Percentiles rank a stretch among this genome's conserved stretches.
These are phyloP conservation scores for Puffinus mauretanicus DNA, from an alignment of 2,113 vertebrate species.

Conservation along the genomic window DNA sequence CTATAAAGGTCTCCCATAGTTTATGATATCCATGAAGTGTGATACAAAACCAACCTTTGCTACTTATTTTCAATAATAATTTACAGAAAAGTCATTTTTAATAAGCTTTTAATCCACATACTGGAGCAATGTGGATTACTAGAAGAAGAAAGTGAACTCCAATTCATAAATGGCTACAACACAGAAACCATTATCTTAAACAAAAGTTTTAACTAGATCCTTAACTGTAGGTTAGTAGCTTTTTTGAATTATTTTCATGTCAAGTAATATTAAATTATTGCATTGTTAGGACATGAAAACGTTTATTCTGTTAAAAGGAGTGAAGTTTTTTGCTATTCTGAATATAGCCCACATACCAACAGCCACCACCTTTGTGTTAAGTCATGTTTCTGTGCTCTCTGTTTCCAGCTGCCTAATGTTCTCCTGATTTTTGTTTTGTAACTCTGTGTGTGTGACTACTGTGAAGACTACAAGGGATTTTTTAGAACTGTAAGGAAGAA, in stretches of 20 bases:
- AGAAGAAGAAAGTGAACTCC: neutral
- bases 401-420: conserved; percentile 35
- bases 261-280: neutral
- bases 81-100: neutral
- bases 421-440: conserved; percentile 19
- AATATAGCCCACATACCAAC: conserved; percentile 30
- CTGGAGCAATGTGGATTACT: neutral
- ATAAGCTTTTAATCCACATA: neutral
- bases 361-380: conserved; percentile 27
- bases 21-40: neutral
- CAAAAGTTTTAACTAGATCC: neutral
- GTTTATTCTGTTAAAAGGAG: conserved; percentile 1
- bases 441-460: conserved; percentile 23
- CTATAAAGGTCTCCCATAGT: neutral
- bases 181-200: neutral
- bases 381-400: conserved; percentile 26
- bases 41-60: neutral
- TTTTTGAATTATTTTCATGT: neutral
- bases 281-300: neutral
- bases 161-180: neutral
- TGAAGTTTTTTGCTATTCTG: neutral
- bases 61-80: neutral
- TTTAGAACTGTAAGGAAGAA: conserved; percentile 33
- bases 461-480: conserved; percentile 15
- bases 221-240: neutral